These are phyloP conservation scores for Dyspetes luteomarginatus DNA, from an alignment of 2,888 invertebrate genomes.

Conservation along the genomic window DNA sequence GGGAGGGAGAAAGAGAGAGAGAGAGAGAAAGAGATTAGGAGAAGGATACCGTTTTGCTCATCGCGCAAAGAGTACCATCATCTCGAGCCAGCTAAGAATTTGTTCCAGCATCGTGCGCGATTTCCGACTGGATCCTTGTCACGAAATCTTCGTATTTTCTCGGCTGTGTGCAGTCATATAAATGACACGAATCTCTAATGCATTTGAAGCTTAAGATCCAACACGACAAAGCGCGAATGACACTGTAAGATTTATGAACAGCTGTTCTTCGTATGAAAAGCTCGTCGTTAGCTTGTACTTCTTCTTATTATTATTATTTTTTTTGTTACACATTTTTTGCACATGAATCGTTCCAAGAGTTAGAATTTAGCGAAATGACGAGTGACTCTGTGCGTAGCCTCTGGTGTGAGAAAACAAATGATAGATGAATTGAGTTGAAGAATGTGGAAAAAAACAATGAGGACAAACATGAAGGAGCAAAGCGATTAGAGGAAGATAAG, in stretches of 20 bases:
- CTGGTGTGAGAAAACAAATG: no score
- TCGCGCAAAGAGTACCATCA: constrained; percentile 59
- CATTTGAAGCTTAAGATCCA: constrained; percentile 27
- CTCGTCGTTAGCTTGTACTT: no score
- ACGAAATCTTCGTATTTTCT: constrained; percentile 49
- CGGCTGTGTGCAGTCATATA: background rate
- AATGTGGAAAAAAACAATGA: no score
- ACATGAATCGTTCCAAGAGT: background rate
- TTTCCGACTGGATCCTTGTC: constrained; percentile 54
- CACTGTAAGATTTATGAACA: constrained; percentile 53
- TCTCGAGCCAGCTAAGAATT: constrained; percentile 55
- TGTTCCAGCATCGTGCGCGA: constrained; percentile 64
- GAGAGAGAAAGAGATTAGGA: constrained; percentile 29
- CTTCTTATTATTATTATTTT: background rate
- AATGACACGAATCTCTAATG: constrained; percentile 23
- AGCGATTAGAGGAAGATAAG: constrained; percentile 57
- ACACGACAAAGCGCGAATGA: constrained; percentile 35
- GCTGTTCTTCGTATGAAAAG: constrained; percentile 41
- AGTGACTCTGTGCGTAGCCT: no score
- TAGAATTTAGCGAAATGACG: constrained; percentile 29
- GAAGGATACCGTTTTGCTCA: constrained; percentile 57
- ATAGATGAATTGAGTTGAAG: no score
- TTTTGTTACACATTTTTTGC: constrained; percentile 23
- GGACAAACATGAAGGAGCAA: constrained; percentile 75
- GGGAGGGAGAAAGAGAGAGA: background rate